Evolutionary conservation across 1,140 invertebrate genomes (phyloP).

Genomic region (Hyposmocoma kahamanoa): DNA sequence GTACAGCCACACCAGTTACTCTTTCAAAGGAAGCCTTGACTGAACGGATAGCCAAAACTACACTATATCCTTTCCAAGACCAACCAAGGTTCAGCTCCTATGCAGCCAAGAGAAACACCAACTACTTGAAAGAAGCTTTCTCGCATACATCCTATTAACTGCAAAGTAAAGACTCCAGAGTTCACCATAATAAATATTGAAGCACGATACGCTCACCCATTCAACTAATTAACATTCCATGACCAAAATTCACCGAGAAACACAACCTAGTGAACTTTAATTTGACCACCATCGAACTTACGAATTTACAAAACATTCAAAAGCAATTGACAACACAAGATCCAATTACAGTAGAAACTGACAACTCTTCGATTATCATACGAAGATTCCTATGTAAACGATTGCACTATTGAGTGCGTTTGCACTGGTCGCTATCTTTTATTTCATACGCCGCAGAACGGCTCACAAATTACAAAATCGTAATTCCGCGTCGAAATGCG

Average conservation of each 20-base stretch:
- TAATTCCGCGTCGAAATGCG: background rate
- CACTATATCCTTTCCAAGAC: conserved; percentile 1
- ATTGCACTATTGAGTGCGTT: too few species aligned
- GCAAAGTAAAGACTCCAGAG: conserved; percentile 3
- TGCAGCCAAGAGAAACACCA: background rate
- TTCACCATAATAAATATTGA: background rate
- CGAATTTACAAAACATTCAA: too few species aligned
- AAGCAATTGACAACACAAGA: too few species aligned
- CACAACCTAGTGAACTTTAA: too few species aligned
- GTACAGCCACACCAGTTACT: background rate
- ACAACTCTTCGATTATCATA: too few species aligned
- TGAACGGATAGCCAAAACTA: background rate
- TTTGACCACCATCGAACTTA: too few species aligned
- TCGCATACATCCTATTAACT: background rate
- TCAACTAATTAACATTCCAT: too few species aligned
- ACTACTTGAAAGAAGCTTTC: background rate
- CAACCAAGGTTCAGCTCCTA: background rate
- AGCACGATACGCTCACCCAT: too few species aligned
- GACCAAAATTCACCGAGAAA: too few species aligned
- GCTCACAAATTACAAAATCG: background rate
- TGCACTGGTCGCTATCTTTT: too few species aligned
- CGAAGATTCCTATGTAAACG: too few species aligned
- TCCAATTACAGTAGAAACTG: too few species aligned
- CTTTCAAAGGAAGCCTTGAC: conserved; percentile 1
- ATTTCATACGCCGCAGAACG: background rate